Base-by-base conservation (phyloP, 1,140 invertebrate species). In the Nephila pilipes region DNA sequence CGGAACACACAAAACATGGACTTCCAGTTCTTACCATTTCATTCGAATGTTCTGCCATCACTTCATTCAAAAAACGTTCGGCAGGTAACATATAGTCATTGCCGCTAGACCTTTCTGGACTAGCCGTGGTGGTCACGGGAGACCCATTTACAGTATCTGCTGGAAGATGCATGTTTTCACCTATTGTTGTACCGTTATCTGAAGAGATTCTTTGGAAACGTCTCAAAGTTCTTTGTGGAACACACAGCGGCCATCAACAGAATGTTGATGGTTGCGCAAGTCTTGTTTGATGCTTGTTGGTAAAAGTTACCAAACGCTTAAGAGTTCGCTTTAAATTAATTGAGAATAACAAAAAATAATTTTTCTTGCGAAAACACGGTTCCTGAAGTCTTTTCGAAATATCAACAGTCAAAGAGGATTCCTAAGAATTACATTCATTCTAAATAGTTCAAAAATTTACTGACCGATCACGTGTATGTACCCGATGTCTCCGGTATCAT, bases 1-100 rank as follows among this genome's bases (percentile, higher is more conserved):
- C 97, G 5, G 98, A 98, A 95, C 99, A 99, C 94, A 99, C 96
- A 95, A 99, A 97, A 96, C 99, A 98, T 4, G 98, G 98, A 95
- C 98, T 98, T 90, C 98, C 98, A 18, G 99, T 99, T 95, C 97
- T 96, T 85, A 99, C 97, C 87, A 99, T 96, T 95, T 98, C 98
- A 12, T 97, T 97, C 0, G 95, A 95, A 95, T 99, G 98, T 95
- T 99, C 98, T 90, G 97, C 97, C 93, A 98, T 97, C 58, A 97
- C 97, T 94, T 98, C 97, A 92, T 96, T 97, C 20, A 99, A 95
- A 0, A 98, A 98, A 87, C 98, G 96, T 94, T 97, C 97, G 6
- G 46, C 22, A 0, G 90, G 90, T 10, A 85, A 25, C 54, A 80
- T 20, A 60, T 57, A 93, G 65, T 85, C 91, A n/a, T 36, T 79